A percentile compares a stretch with the other conserved stretches of the same genome.
Conservation (phyloP, 2,113 vertebrate species). For the Oryzias javanicus region DNA sequence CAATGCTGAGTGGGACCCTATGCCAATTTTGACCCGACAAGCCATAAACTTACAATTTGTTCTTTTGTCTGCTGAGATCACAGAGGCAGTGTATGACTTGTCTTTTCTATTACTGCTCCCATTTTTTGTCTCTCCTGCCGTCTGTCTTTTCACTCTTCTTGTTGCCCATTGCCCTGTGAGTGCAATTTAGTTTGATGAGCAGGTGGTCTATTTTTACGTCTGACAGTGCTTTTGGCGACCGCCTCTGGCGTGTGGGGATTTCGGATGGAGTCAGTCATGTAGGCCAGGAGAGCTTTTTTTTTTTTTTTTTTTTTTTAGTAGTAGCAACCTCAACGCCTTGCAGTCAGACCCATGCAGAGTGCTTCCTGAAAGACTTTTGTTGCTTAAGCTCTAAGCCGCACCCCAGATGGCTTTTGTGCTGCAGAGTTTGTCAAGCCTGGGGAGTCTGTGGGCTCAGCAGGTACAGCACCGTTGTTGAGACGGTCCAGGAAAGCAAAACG, state of each 20-base stretch:
- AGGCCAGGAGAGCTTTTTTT: conserved; percentile 57
- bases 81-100: conserved; percentile 64
- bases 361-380: conserved; percentile 70
- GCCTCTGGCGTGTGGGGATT: conserved; percentile 64
- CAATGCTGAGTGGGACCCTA: conserved; percentile 50
- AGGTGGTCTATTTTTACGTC: conserved; percentile 71
- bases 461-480: conserved; percentile 43
- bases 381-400: conserved; percentile 54
- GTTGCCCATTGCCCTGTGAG: conserved; percentile 41
- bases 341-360: conserved; percentile 63
- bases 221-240: conserved; percentile 62
- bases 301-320: conserved; percentile 21
- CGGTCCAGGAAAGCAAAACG: conserved; percentile 29
- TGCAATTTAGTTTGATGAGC: conserved; percentile 75
- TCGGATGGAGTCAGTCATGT: conserved; percentile 69
- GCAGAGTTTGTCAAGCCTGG: conserved; percentile 44
- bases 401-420: conserved; percentile 71
- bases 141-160: conserved; percentile 52
- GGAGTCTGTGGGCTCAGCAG: conserved; percentile 58
- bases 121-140: conserved; percentile 15
- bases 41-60: conserved; percentile 67
- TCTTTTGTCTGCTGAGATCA: conserved; percentile 74
- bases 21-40: conserved; percentile 44
- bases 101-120: conserved; percentile 48
- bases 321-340: conserved; percentile 50